A percentile compares a stretch with the other conserved stretches of the same genome.
These are phyloP conservation scores for Acanthaster planci DNA, from an alignment of 35 echinoderm and acorn worm genomes.

Conservation along the genomic window DNA sequence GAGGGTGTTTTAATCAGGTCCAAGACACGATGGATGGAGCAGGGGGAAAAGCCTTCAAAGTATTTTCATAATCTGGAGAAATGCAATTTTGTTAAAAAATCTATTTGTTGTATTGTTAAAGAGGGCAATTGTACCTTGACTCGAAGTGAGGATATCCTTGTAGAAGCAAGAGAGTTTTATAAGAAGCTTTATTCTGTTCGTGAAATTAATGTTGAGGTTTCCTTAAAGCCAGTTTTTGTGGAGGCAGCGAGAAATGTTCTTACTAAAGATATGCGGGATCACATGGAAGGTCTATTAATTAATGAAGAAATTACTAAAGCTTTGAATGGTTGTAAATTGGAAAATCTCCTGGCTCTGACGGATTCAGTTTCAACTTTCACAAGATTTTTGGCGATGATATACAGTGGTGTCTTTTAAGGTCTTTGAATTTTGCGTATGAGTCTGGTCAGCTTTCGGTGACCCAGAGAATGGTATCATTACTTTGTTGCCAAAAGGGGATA, in stretches of 20 bases:
- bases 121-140: neutral
- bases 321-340: conserved; percentile 7
- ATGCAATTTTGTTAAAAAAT: no score
- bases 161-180: no score
- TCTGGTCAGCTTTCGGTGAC: no score
- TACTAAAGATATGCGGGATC: neutral
- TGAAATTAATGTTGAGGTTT: neutral
- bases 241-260: neutral
- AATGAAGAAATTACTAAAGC: conserved; percentile 27
- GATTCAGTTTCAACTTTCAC: conserved; percentile 36
- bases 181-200: conserved; percentile 14
- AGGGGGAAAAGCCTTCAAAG: conserved; percentile 36
- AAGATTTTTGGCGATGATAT: neutral
- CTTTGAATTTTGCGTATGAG: no score
- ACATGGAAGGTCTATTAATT: conserved; percentile 34
- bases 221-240: neutral
- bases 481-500: no score
- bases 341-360: conserved; percentile 37
- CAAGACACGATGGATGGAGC: conserved; percentile 25
- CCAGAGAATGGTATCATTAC: conserved; percentile 8
- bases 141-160: no score
- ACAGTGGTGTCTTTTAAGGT: neutral
- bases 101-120: neutral
- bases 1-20: conserved; percentile 23
- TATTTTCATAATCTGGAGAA: conserved; percentile 32